phyloP scores from a whole-genome alignment of 2,888 invertebrate species.

The Aquatica leii region DNA sequence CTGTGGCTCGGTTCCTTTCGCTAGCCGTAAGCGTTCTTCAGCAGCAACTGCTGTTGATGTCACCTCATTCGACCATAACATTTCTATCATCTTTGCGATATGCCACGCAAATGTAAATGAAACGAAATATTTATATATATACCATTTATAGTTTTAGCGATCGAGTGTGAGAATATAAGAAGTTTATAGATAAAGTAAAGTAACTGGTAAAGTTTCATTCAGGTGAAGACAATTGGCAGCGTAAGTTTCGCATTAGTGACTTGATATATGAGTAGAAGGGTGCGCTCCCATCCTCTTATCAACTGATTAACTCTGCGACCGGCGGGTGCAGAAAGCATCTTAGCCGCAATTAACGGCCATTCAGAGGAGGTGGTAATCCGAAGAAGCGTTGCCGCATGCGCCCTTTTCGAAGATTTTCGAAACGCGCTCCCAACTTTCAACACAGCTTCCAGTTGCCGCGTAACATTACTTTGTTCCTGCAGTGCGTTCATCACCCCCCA shows the following conservation, averaged over 20 bases:
- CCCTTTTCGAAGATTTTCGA: constrained; percentile 44
- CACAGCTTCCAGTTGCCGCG: constrained; percentile 58
- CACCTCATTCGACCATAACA: no score
- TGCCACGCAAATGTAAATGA: no score
- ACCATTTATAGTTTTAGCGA: no score
- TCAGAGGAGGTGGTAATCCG: constrained; percentile 50
- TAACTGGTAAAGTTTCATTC: background rate
- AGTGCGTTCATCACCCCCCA: constrained; percentile 22
- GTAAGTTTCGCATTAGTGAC: constrained; percentile 30
- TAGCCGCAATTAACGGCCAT: constrained; percentile 55
- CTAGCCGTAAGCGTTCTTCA: constrained; percentile 44
- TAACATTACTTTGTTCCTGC: constrained; percentile 44
- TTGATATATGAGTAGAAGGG: constrained; percentile 48
- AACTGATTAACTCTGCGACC: constrained; percentile 54
- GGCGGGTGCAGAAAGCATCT: constrained; percentile 51
- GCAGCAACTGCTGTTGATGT: constrained; percentile 18
- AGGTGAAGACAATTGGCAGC: background rate
- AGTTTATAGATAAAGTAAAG: no score
- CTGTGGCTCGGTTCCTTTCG: constrained; percentile 43
- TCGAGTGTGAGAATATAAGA: no score
- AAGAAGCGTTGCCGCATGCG: constrained; percentile 55
- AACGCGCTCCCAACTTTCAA: constrained; percentile 53
- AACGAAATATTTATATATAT: no score
- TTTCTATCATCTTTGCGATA: no score
- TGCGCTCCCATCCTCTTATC: constrained; percentile 49